Evolutionary conservation across 2,888 invertebrate species (phyloP), one percentile per base, ranked within the genome.

Genomic region (Diarsia dahlii): DNA sequence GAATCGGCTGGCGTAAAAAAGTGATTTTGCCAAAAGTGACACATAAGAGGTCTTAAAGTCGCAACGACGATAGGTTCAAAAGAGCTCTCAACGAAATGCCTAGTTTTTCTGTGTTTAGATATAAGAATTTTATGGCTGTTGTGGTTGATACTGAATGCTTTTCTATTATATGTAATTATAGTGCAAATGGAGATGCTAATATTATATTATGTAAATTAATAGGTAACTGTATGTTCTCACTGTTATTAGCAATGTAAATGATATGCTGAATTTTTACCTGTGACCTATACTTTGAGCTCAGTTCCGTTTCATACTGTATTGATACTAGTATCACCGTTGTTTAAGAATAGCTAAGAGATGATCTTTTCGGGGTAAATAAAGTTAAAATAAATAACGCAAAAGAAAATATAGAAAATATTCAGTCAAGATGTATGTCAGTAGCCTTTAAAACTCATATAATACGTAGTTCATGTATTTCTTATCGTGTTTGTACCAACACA

Each of bases 131-230:
- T 73, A 52, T 86, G 71, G 81, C 56, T 81, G 78, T 80, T 65
- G 76, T 87, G 71, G 70, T 80, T 84, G 56, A 84, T 71, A 78
- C 18, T 78, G 70, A 73, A 80, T 82, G 84, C 80, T 87, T 84
- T 80, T 85, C 67, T 78, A 80, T 62, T 85, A 82, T 65, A 64
- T 74, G 54, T 87, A 73, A 80, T 71, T 60, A 70, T 75, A 83
- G 74, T 58, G 73, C 39, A 75, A 81, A 72, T 62, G 62, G 48
- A 60, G 28, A 68, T 69, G 73, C 71, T 75, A 15, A 71, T 70
- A 23, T 56, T 70, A 23, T 56, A 54, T 56, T 23, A 18, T 9
- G 23, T 75, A 71, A 54, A 69, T 54, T 65, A 67, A 66, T 58
- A 66, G 12, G 13, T 60, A 48, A 60, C 34, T 12, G 34, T 72